Evolutionary conservation across 2,113 vertebrate genomes (phyloP).

Genomic region (Protomyctophum bolini): DNA sequence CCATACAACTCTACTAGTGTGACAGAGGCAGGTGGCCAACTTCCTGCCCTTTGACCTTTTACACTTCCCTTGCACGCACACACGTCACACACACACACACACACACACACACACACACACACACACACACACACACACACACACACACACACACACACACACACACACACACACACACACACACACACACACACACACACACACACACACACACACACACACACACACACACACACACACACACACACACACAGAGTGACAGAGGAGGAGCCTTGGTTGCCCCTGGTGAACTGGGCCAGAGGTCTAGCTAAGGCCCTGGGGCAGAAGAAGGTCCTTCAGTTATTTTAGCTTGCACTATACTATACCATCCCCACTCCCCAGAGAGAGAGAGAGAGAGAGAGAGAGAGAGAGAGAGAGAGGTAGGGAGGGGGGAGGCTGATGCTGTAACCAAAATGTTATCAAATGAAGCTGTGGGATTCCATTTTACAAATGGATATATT

Average conservation of each 20-base stretch:
- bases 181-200: conserved; percentile 13
- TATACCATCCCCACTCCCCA: conserved; percentile 24
- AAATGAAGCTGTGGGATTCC: no score
- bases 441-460: no score
- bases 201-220: conserved; percentile 8
- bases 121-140: conserved; percentile 34
- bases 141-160: conserved; percentile 23
- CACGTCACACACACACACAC: conserved; percentile 21
- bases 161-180: conserved; percentile 12
- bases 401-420: conserved; percentile 1
- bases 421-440: no score
- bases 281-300: conserved; percentile 76
- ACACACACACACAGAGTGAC: neutral
- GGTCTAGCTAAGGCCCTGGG: conserved; percentile 66
- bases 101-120: conserved; percentile 44
- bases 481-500: conserved; percentile 8
- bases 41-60: conserved; percentile 79
- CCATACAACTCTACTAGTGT: conserved; percentile 56
- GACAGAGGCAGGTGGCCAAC: conserved; percentile 77
- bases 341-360: conserved; percentile 50
- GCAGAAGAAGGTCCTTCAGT: conserved; percentile 64
- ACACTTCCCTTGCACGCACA: conserved; percentile 54
- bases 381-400: conserved; percentile 17
- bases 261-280: conserved; percentile 77
- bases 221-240: neutral